These are phyloP conservation scores for Achlya flavicornis DNA, from an alignment of 2,888 invertebrate genomes.

Conservation along the genomic window DNA sequence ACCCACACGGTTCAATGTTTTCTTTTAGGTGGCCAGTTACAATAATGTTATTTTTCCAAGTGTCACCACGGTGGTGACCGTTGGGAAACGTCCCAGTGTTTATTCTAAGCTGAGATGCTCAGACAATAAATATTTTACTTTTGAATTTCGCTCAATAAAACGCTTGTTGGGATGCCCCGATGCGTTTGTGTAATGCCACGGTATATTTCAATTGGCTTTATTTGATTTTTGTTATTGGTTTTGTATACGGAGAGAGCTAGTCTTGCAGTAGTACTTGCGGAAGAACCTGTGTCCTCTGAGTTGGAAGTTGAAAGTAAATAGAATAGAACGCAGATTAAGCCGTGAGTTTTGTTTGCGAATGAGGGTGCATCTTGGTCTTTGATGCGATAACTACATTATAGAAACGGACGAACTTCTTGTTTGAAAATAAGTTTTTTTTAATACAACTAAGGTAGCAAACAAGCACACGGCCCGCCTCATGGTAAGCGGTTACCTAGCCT, in stretches of 20 bases:
- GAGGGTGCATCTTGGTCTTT: background rate
- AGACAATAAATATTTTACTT: slow-evolving; percentile 72
- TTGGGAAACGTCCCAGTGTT: slow-evolving; percentile 41
- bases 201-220: slow-evolving; percentile 67
- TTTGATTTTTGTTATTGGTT: slow-evolving; percentile 65
- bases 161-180: slow-evolving; percentile 38
- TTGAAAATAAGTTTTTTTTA: no score
- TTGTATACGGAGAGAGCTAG: slow-evolving; percentile 30
- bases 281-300: no score
- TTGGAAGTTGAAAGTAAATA: no score
- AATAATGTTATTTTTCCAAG: slow-evolving; percentile 14
- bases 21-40: background rate
- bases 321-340: no score
- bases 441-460: no score
- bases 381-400: background rate
- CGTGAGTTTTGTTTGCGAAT: background rate
- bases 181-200: slow-evolving; percentile 51
- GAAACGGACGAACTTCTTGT: no score
- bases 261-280: no score
- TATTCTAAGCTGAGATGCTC: slow-evolving; percentile 52
- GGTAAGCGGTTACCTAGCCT: no score
- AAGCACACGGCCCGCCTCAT: no score
- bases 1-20: background rate
- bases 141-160: slow-evolving; percentile 61
- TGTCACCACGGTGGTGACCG: slow-evolving; percentile 9